Conservation (phyloP, 1,140 invertebrate genomes). For the Teleopsis dalmanni region DNA sequence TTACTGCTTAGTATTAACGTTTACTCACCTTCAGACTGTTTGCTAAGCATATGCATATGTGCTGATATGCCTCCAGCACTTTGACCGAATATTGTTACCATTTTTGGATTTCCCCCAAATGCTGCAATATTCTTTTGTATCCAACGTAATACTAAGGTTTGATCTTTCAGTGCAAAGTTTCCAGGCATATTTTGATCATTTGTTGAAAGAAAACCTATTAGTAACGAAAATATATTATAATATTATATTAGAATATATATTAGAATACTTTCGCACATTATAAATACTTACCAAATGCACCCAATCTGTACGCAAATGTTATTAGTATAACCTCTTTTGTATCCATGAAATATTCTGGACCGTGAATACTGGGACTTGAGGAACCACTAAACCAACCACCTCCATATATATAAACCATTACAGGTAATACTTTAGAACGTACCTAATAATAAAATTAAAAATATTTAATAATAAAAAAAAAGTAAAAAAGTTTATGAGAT, state of each 20-base stretch:
- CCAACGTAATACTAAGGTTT: slow-evolving; percentile 48
- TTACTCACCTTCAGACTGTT: slow-evolving; percentile 32
- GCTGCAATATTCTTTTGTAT: slow-evolving; percentile 34
- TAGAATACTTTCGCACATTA: background rate
- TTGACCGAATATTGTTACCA: slow-evolving; percentile 53
- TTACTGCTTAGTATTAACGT: no score
- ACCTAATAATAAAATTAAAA: background rate
- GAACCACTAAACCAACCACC: slow-evolving; percentile 46
- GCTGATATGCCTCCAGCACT: slow-evolving; percentile 49
- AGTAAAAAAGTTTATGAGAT: no score
- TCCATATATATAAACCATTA: slow-evolving; percentile 47
- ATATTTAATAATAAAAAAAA: background rate
- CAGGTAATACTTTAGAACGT: slow-evolving; percentile 24
- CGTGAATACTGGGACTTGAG: slow-evolving; percentile 24
- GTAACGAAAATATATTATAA: background rate
- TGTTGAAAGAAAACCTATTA: slow-evolving; percentile 40
- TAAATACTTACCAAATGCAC: slow-evolving; percentile 26
- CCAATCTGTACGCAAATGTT: slow-evolving; percentile 33
- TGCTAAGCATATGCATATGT: slow-evolving; percentile 46
- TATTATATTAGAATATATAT: background rate
- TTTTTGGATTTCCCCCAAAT: slow-evolving; percentile 45
- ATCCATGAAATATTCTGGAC: slow-evolving; percentile 45
- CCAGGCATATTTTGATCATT: slow-evolving; percentile 42
- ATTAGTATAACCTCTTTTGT: slow-evolving; percentile 33
- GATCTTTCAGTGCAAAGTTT: slow-evolving; percentile 55